Percentiles rank a stretch among this genome's conserved stretches.
phyloP scores from a whole-genome alignment of 37 sponge, comb jelly and placozoan genomes.

The Dysidea cf. avara region DNA sequence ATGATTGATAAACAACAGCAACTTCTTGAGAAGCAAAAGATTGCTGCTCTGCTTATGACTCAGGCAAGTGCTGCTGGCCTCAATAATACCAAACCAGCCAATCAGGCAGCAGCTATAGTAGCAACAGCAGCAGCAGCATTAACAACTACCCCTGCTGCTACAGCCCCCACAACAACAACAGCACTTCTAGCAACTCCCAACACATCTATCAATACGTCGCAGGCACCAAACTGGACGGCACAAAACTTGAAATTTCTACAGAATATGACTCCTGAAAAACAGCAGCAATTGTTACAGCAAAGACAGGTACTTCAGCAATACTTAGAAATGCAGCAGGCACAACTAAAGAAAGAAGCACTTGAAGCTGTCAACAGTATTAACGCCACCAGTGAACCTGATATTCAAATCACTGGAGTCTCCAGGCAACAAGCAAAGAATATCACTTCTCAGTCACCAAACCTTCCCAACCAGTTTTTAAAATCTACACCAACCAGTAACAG shows the following conservation, averaged over 20 bases:
- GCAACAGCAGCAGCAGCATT: too few relatives aligned
- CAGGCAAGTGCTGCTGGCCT: too few relatives aligned
- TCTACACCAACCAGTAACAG: too few relatives aligned
- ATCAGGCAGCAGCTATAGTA: too few relatives aligned
- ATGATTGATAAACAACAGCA: constrained; percentile 37
- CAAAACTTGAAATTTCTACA: too few relatives aligned
- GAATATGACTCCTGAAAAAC: not conserved
- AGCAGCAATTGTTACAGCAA: not conserved
- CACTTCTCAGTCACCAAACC: too few relatives aligned
- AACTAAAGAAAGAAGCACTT: not conserved
- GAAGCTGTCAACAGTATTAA: not conserved
- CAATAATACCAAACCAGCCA: too few relatives aligned
- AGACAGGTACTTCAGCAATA: not conserved
- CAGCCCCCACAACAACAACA: not conserved
- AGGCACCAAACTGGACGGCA: not conserved
- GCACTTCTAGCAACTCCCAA: not conserved
- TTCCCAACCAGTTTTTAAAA: too few relatives aligned
- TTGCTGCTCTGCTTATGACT: too few relatives aligned
- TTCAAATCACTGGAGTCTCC: too few relatives aligned
- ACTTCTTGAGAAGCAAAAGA: not conserved
- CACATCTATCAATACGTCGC: not conserved
- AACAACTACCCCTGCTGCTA: not conserved
- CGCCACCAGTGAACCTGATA: not conserved
- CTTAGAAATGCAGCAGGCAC: not conserved
- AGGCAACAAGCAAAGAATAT: too few relatives aligned